Percentiles rank a stretch among this genome's conserved stretches.
These are phyloP conservation scores for Tachycineta bicolor DNA, from an alignment of 2,113 vertebrate species.

Conservation along the genomic window DNA sequence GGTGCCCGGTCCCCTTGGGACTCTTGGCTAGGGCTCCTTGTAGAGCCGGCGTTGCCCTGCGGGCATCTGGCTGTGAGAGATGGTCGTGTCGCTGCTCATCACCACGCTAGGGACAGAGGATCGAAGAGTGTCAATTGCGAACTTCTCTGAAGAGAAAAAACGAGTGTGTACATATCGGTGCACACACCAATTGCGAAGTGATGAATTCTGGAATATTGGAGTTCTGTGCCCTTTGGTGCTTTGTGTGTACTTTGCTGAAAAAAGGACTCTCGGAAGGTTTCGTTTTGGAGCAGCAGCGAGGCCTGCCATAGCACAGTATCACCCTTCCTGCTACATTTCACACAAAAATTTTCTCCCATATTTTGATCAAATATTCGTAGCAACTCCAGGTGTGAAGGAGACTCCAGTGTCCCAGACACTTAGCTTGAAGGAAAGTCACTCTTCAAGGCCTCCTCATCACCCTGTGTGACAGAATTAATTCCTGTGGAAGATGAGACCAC, in stretches of 20 bases:
- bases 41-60: accelerated
- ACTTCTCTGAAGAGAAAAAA: neutral
- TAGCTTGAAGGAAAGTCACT: neutral
- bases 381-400: neutral
- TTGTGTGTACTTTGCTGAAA: neutral
- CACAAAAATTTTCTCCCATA: no score
- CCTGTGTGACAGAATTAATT: neutral
- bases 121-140: accelerated
- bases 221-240: neutral
- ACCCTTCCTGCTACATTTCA: neutral
- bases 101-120: accelerated
- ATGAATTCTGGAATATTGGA: neutral
- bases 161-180: accelerated
- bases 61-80: neutral
- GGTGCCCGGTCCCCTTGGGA: accelerated
- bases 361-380: neutral
- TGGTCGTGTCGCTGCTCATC: accelerated
- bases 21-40: accelerated
- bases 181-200: accelerated
- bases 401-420: neutral
- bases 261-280: neutral
- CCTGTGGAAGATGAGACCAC: accelerated
- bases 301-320: accelerated
- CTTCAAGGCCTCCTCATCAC: neutral
- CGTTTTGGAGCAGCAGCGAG: neutral